phyloP scores from a whole-genome alignment of 2,797 vertebrate species.

The Botia kubotai region DNA sequence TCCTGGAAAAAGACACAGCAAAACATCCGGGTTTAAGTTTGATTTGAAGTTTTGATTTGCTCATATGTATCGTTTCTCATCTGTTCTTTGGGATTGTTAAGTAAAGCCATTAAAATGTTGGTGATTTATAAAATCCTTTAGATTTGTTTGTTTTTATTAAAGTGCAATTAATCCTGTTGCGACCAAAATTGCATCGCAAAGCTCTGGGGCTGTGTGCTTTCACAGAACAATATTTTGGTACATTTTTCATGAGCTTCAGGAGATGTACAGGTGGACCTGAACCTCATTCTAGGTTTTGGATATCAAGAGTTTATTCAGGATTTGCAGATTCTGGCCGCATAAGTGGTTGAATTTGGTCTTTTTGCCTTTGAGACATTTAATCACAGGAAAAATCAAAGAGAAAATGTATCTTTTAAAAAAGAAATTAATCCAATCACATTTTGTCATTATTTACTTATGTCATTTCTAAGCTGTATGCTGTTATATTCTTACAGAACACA shows the following conservation, averaged over 20 bases:
- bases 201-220: no score
- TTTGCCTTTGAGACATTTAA: no score
- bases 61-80: background rate
- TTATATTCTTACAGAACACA: no score
- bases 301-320: background rate
- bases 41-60: background rate
- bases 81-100: conserved; percentile 29
- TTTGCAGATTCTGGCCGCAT: background rate
- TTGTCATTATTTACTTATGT: no score
- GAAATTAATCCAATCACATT: no score
- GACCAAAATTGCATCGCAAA: no score
- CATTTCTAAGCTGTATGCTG: no score
- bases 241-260: background rate
- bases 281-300: background rate
- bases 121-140: conserved; percentile 1
- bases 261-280: background rate
- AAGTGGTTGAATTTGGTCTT: conserved; percentile 10
- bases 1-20: background rate
- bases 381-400: no score
- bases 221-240: background rate
- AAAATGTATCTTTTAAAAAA: no score
- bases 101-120: conserved; percentile 1
- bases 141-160: no score
- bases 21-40: background rate
- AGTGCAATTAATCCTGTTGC: no score